A percentile compares a stretch with the other conserved stretches of the same genome.
Evolutionary conservation across 2,888 invertebrate genomes (phyloP).

Genomic region (Belgica antarctica): DNA sequence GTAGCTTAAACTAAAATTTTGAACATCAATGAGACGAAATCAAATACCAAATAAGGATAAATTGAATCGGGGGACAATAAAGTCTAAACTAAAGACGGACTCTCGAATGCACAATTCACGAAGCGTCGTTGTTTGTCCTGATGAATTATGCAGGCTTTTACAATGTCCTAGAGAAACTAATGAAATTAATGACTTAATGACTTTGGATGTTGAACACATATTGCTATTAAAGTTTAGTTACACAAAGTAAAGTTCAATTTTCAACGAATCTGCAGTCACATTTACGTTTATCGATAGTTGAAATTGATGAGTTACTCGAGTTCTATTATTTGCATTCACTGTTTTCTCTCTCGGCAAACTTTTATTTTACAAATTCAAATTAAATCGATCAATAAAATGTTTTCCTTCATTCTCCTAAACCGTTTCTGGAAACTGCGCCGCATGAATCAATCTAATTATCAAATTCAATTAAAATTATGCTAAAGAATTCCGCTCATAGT

Average conservation of each 20-base stretch:
- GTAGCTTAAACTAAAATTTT: slow-evolving; percentile 9
- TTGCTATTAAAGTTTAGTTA: slow-evolving; percentile 23
- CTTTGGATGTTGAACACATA: slow-evolving; percentile 40
- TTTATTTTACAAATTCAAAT: slow-evolving; percentile 7
- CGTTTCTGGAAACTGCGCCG: background rate
- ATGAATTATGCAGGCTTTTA: too few relatives aligned
- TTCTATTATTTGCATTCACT: slow-evolving; percentile 3
- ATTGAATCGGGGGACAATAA: too few relatives aligned
- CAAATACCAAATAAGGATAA: too few relatives aligned
- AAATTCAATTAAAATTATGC: slow-evolving; percentile 26
- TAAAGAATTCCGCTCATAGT: slow-evolving; percentile 3
- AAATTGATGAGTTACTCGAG: background rate
- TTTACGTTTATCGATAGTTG: slow-evolving; percentile 9
- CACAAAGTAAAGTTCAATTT: background rate
- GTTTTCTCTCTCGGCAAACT: background rate
- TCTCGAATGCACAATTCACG: background rate
- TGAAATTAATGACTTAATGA: slow-evolving; percentile 17
- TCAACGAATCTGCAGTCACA: background rate
- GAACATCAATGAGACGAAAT: background rate
- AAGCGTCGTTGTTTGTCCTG: too few relatives aligned
- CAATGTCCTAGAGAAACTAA: background rate
- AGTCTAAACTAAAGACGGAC: background rate
- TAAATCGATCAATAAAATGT: background rate
- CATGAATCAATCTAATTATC: slow-evolving; percentile 7
- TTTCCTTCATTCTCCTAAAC: background rate